Conservation (phyloP, 2,113 vertebrate genomes). For the Malaclemys terrapin region DNA sequence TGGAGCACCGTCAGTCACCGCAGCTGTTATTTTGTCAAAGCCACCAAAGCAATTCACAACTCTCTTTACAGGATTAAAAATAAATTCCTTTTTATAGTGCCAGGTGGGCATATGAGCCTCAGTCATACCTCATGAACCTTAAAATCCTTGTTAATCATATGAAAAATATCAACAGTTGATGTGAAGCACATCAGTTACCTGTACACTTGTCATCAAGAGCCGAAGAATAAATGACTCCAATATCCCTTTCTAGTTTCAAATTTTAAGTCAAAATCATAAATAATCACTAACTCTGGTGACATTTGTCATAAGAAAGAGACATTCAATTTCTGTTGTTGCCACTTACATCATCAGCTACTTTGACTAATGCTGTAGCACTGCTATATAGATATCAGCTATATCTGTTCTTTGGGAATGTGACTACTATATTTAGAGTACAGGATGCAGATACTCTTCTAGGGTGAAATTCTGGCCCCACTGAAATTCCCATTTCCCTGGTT, state of each 20-base stretch:
- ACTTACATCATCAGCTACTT: constrained; percentile 1
- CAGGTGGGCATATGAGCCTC: constrained; percentile 38
- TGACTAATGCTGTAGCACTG: constrained; percentile 39
- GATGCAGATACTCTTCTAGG: background rate
- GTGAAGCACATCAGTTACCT: constrained; percentile 45
- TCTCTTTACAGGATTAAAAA: constrained; percentile 77
- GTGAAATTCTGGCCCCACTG: constrained; percentile 16
- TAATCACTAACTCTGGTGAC: constrained; percentile 35
- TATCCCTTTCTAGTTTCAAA: constrained; percentile 45
- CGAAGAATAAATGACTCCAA: constrained; percentile 38
- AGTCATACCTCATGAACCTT: constrained; percentile 67
- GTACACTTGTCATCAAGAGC: constrained; percentile 51
- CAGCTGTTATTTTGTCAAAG: constrained; percentile 76
- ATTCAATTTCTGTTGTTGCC: constrained; percentile 60
- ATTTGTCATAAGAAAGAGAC: constrained; percentile 46
- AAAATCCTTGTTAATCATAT: constrained; percentile 80
- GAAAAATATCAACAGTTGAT: constrained; percentile 57
- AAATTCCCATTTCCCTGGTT: background rate
- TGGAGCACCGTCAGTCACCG: constrained; percentile 71
- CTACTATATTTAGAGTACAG: background rate
- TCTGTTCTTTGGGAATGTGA: background rate
- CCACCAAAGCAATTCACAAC: constrained; percentile 69
- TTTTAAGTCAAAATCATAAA: constrained; percentile 57
- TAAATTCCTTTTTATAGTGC: constrained; percentile 68
- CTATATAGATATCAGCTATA: constrained; percentile 12